Percentiles rank a stretch among this genome's conserved stretches.
phyloP scores from a whole-genome alignment of 2,888 invertebrate species.

The Asteroscopus sphinx region DNA sequence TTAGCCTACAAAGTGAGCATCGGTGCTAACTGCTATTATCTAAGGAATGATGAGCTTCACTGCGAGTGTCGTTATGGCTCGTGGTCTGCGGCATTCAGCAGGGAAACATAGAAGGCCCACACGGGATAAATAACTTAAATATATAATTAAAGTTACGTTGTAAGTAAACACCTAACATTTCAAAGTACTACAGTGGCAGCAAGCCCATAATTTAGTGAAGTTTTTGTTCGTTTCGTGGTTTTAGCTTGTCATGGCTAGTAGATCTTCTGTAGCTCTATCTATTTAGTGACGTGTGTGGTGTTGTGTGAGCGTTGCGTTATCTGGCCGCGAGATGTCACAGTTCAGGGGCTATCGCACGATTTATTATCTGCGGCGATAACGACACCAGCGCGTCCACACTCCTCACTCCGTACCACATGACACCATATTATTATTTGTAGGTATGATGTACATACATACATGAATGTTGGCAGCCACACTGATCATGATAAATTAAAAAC shows the following conservation, averaged over 20 bases:
- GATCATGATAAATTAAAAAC: background rate
- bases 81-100: background rate
- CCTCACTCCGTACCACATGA: slow-evolving; percentile 3
- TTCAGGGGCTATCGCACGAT: slow-evolving; percentile 58
- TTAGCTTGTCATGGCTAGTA: background rate
- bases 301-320: slow-evolving; percentile 41
- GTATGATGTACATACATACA: background rate
- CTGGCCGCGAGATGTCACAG: slow-evolving; percentile 56
- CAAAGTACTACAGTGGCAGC: background rate
- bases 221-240: background rate
- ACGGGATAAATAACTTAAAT: background rate
- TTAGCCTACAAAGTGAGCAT: slow-evolving; percentile 34
- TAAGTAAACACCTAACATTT: background rate
- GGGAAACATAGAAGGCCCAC: slow-evolving; percentile 19
- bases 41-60: slow-evolving; percentile 36
- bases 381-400: slow-evolving; percentile 13
- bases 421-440: background rate
- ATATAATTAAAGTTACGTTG: background rate
- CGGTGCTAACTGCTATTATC: slow-evolving; percentile 35
- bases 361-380: slow-evolving; percentile 55
- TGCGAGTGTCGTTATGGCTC: slow-evolving; percentile 34
- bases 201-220: background rate
- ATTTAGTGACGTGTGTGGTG: background rate
- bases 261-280: slow-evolving; percentile 10
- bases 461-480: slow-evolving; percentile 8